Evolutionary conservation across 2,888 invertebrate genomes (phyloP), one percentile per base, ranked within the genome.

Genomic region (Synanthedon formicaeformis): DNA sequence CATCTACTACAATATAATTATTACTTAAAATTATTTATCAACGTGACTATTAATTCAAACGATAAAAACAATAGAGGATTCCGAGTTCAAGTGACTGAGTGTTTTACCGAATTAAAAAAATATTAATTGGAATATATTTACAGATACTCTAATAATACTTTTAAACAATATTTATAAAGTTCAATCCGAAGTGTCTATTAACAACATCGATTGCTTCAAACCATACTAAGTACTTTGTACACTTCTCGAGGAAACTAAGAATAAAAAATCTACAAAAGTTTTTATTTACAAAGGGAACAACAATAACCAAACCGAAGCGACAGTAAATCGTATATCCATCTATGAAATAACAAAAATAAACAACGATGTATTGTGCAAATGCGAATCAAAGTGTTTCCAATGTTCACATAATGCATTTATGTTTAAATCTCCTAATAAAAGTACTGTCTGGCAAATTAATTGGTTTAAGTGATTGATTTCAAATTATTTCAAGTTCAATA

Each of bases 141-240:
- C 84, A 85, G 61, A 74, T 85, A 82, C 75, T 75, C 85, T 86
- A 86, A 80, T 85, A 86, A 86, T 85, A 86, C 85, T 85, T 84
- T 82, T 75, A 84, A 85, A 84, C 80, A 82, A 84, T 84, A 85
- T 84, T 82, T 84, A 86, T 84, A 85, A 73, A 70, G 71, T 74
- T 76, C 61, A 64, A 70, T 65, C 70, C 72, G 69, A 73, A 64
- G 65, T 70, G 69, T 70, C 61, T 56, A 62, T 70, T 61, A 66
- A 72, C 69, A 73, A 71, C 75, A 73, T 71, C 69, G 76, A 76
- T 71, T 66, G 65, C 71, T 65, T 67, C 60, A 63, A 78, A 76
- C 71, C 70, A 76, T 75, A 75, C 65, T 77, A 72, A 75, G 12
- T 78, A 83, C 78, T 86, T 85, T 86, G 86, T 86, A 86, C 86